phyloP scores from a whole-genome alignment of 1,140 invertebrate genomes.

The Spodoptera frugiperda region DNA sequence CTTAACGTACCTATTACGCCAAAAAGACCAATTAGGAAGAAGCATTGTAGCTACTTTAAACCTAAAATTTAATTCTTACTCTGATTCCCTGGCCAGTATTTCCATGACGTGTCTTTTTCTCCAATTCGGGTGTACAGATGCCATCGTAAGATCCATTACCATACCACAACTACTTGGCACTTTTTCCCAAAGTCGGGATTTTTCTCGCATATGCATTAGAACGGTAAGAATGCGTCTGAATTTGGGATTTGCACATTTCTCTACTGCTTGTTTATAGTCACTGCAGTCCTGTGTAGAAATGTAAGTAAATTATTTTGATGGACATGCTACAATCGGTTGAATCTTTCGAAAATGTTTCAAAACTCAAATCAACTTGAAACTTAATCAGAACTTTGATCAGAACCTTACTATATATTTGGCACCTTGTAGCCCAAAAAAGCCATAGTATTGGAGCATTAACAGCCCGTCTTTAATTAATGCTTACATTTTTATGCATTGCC shows the following conservation, averaged over 20 bases:
- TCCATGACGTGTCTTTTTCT: background rate
- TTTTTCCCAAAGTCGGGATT: background rate
- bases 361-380: too few species aligned
- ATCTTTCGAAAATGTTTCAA: too few species aligned
- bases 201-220: background rate
- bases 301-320: too few species aligned
- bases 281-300: background rate
- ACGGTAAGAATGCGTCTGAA: background rate
- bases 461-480: background rate
- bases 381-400: too few species aligned
- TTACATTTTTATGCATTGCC: constrained; percentile 69
- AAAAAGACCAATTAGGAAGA: too few species aligned
- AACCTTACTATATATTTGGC: too few species aligned
- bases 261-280: background rate
- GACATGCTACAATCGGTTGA: too few species aligned
- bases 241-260: background rate
- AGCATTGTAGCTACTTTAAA: too few species aligned
- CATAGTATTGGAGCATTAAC: too few species aligned
- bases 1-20: too few species aligned
- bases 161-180: background rate
- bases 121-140: background rate
- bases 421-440: too few species aligned
- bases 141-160: background rate
- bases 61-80: background rate
- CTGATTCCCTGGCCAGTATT: background rate